Conservation (phyloP, 2,888 invertebrate species). For the Cerastis rubricosa region DNA sequence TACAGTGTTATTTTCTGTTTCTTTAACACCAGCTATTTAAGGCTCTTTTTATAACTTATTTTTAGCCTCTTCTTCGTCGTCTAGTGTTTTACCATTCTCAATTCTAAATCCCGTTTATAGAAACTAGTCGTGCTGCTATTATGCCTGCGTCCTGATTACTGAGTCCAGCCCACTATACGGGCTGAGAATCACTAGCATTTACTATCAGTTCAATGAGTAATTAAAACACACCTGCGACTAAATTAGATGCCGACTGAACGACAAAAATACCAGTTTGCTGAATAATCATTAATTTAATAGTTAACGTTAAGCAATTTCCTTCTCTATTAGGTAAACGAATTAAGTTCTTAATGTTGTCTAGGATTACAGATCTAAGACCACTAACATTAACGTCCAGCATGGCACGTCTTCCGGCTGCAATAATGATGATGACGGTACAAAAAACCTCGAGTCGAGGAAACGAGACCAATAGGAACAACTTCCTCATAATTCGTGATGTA, state of each 20-base stretch:
- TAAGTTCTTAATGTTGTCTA: conserved; percentile 9
- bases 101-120: conserved; percentile 27
- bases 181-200: conserved; percentile 33
- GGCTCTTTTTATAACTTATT: background rate
- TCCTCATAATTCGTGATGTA: conserved; percentile 70
- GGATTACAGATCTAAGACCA: conserved; percentile 7
- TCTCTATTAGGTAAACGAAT: conserved; percentile 23
- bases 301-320: conserved; percentile 17
- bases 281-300: conserved; percentile 25
- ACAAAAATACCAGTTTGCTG: conserved; percentile 21
- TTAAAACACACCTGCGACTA: conserved; percentile 55
- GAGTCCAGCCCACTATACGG: conserved; percentile 18
- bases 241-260: conserved; percentile 9
- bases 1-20: conserved; percentile 20
- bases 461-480: conserved; percentile 65
- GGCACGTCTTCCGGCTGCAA: conserved; percentile 32
- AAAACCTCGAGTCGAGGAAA: conserved; percentile 45
- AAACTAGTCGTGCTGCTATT: conserved; percentile 42
- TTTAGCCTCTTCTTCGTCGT: background rate
- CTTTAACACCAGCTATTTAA: background rate
- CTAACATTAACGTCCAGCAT: conserved; percentile 7
- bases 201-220: conserved; percentile 27
- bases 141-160: conserved; percentile 36
- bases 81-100: background rate
- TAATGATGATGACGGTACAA: conserved; percentile 54